These are phyloP conservation scores for Taenaris catops DNA, from an alignment of 2,888 invertebrate genomes.

Conservation along the genomic window DNA sequence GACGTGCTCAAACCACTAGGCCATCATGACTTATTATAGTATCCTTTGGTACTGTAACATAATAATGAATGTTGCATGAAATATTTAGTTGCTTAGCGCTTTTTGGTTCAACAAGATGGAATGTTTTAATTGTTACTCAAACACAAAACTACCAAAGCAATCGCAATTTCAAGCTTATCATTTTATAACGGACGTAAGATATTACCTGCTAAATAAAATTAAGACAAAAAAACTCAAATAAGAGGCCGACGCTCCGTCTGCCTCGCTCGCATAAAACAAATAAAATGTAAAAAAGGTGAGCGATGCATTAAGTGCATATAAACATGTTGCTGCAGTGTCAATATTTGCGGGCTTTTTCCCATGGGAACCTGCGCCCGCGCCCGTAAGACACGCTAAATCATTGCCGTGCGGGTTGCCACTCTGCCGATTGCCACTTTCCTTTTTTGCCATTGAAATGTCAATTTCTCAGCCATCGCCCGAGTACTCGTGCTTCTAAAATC, in stretches of 20 bases:
- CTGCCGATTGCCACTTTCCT: constrained; percentile 47
- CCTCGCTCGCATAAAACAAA: constrained; percentile 65
- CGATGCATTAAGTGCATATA: constrained; percentile 79
- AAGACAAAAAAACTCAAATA: constrained; percentile 66
- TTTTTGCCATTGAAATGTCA: constrained; percentile 75
- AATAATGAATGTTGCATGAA: too few relatives aligned
- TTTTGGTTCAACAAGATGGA: too few relatives aligned
- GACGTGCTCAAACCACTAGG: too few relatives aligned
- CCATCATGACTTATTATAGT: too few relatives aligned
- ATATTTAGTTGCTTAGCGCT: too few relatives aligned
- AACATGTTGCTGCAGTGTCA: constrained; percentile 77
- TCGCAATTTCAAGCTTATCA: constrained; percentile 33
- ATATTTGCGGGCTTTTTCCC: constrained; percentile 75
- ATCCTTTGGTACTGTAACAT: too few relatives aligned
- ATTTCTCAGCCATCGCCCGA: constrained; percentile 42
- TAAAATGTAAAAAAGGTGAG: constrained; percentile 73
- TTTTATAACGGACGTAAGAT: constrained; percentile 43
- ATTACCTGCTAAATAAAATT: constrained; percentile 65
- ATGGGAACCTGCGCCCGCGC: constrained; percentile 60
- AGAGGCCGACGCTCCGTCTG: constrained; percentile 70
- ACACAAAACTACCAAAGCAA: constrained; percentile 14
- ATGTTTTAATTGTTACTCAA: too few relatives aligned
- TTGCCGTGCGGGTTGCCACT: constrained; percentile 32
- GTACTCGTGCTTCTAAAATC: constrained; percentile 41
- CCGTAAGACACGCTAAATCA: constrained; percentile 61